Base-by-base conservation (phyloP, 2,113 vertebrate species). In the Phycodurus eques region DNA sequence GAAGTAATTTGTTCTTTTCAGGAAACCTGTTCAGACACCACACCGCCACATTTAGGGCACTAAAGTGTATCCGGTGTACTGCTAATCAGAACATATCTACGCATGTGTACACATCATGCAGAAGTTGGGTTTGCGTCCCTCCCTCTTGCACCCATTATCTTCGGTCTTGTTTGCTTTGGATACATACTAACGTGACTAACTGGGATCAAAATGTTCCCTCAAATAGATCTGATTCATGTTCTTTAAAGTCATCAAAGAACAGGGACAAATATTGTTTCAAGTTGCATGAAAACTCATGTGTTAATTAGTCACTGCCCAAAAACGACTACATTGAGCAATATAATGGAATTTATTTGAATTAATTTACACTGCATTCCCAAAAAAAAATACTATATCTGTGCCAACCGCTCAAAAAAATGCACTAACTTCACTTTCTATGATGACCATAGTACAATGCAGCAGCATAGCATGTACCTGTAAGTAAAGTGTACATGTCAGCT, bases 141-240 rank as follows among this genome's bases (percentile, higher is more conserved):
- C 43, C 44, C 44, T 10, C 35, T 44, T n/a, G 4, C 4, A 44
- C 20, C 10, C 5, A 47, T 66, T 47, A 27, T 66, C 43, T 66
- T 46, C 4, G 13, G 0, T 39, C 5, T 35, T 77, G 47, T 84
- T 87, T 87, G 75, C 69, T 85, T 81, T 84, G 78, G 73, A 84
- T 76, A 74, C 70, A 83, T 70, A 68, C 68, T 72, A 1, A 0
- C 14, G 27, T 70, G 42, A 72, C 35, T 70, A 11, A 22, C 2
- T 13, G 8, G 68, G 57, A 84, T 79, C 46, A 61, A 53, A 69
- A 31, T 42, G 54, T 65, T 1, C 43, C 39, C 20, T 10, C 62
- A 27, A 46, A 13, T 46, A 39, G 5, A 46, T 31, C 2, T 6
- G 12, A 59, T 59, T 31, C 56, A 13, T 31, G 20, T 44, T 46